A percentile compares a stretch with the other conserved stretches of the same genome.
Conservation (phyloP, 2,888 invertebrate species). For the Rhimphoctona megacephalus region DNA sequence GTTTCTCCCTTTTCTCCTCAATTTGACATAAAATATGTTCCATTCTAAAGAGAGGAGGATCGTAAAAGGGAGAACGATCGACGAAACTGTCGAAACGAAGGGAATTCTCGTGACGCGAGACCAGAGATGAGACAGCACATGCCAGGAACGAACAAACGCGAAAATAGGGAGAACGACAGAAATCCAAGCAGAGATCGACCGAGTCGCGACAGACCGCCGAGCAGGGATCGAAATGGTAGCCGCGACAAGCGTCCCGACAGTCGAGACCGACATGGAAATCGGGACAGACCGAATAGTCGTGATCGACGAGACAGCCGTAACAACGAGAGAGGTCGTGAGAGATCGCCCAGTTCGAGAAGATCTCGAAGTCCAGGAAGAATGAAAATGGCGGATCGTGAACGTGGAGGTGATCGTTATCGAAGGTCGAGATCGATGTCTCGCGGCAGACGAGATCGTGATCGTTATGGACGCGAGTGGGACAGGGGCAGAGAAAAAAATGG, state of each 20-base stretch:
- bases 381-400: conserved; percentile 76
- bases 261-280: conserved; percentile 80
- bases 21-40: not conserved
- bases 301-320: conserved; percentile 82
- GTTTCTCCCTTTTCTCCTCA: not conserved
- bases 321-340: conserved; percentile 78
- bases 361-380: conserved; percentile 81
- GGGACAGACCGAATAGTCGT: conserved; percentile 82
- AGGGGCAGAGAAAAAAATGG: conserved; percentile 84
- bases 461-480: conserved; percentile 82
- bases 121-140: conserved; percentile 69
- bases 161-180: conserved; percentile 72
- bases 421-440: conserved; percentile 79
- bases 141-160: conserved; percentile 60
- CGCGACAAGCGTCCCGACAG: conserved; percentile 72
- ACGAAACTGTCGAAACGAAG: conserved; percentile 77
- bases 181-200: conserved; percentile 72
- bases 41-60: conserved; percentile 76
- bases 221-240: conserved; percentile 69
- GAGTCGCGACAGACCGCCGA: conserved; percentile 71
- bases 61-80: conserved; percentile 76
- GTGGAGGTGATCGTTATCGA: conserved; percentile 79
- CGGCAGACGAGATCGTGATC: conserved; percentile 80
- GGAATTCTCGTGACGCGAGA: conserved; percentile 73
- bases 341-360: conserved; percentile 80